A percentile compares a stretch with the other conserved stretches of the same genome.
Evolutionary conservation across 2,113 vertebrate genomes (phyloP).

Genomic region (Eulemur rufifrons): DNA sequence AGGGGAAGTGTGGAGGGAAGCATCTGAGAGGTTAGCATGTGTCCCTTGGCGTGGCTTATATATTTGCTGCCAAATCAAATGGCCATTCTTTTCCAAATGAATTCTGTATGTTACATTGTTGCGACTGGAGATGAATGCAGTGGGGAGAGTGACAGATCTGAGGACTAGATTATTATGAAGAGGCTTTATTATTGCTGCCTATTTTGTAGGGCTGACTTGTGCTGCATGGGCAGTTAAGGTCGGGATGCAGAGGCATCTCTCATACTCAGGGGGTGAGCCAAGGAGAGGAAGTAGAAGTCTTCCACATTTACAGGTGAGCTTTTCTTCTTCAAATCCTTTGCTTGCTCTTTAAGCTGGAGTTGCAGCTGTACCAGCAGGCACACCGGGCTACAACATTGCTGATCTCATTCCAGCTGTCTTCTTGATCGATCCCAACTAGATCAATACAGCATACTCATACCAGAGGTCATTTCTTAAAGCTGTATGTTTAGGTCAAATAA

Average conservation of each 20-base stretch:
- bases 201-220: not conserved
- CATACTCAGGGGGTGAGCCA: not conserved
- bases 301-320: not conserved
- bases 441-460: slow-evolving; percentile 55
- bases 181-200: not conserved
- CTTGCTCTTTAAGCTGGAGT: slow-evolving; percentile 30
- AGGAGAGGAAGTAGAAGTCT: not conserved
- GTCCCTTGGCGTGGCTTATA: not conserved
- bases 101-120: not conserved
- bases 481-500: slow-evolving; percentile 34
- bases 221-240: not conserved
- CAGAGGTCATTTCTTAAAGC: slow-evolving; percentile 56
- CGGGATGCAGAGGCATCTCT: not conserved
- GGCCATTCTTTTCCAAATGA: not conserved
- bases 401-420: slow-evolving; percentile 60
- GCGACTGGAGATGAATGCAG: not conserved
- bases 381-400: not conserved
- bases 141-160: not conserved
- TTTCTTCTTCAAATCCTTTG: slow-evolving; percentile 44
- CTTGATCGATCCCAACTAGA: slow-evolving; percentile 35
- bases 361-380: slow-evolving; percentile 43
- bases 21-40: not conserved
- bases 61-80: not conserved
- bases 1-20: not conserved
- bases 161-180: not conserved